These are phyloP conservation scores for Sturnira hondurensis DNA, from an alignment of 2,113 vertebrate species.

Conservation along the genomic window DNA sequence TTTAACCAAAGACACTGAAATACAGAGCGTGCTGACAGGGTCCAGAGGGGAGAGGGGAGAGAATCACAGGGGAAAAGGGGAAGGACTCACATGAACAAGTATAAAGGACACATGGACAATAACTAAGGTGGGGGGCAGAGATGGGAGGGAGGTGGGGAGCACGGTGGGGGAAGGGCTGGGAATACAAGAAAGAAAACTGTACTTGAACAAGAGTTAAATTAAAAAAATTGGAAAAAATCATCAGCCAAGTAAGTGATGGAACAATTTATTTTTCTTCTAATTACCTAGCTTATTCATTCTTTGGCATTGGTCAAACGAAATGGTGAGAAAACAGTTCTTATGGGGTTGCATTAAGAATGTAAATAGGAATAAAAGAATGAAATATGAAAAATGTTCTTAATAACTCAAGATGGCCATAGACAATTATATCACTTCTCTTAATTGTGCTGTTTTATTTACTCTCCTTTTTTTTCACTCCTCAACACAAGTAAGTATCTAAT, in stretches of 20 bases:
- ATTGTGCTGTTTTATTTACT: background rate
- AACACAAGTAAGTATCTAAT: background rate
- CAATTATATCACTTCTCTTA: background rate
- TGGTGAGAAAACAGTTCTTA: background rate
- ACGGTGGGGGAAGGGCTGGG: too few species aligned
- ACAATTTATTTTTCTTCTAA: background rate
- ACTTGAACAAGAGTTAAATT: too few species aligned
- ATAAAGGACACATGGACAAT: too few species aligned
- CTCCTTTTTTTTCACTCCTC: background rate
- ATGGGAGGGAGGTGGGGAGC: too few species aligned
- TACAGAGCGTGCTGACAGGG: too few species aligned
- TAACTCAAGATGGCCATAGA: background rate
- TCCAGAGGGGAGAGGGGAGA: too few species aligned
- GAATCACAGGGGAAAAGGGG: too few species aligned
- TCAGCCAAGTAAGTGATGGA: background rate
- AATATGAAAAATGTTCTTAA: background rate
- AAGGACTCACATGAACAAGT: too few species aligned
- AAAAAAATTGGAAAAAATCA: too few species aligned
- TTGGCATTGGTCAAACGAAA: background rate
- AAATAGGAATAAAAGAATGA: background rate
- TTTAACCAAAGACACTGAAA: too few species aligned
- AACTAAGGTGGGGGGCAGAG: too few species aligned
- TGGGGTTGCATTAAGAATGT: background rate
- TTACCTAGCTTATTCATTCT: background rate
- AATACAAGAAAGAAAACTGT: too few species aligned